Conservation (phyloP, 2,888 invertebrate genomes). For the Byasa hedistus region DNA sequence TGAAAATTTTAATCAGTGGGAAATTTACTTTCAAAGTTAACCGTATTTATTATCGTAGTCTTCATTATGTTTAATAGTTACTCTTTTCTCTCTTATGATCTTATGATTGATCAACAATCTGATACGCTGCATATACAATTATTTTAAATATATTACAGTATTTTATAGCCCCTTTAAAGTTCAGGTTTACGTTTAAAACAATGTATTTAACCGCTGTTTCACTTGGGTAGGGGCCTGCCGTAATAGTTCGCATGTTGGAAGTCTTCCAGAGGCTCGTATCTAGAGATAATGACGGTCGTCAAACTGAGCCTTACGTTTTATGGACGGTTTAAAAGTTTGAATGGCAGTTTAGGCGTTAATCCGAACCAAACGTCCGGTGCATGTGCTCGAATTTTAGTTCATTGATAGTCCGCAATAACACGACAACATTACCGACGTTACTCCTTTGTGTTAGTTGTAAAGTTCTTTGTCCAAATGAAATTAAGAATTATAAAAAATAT, state of each 20-base stretch:
- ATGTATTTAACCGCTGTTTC: conserved; percentile 2
- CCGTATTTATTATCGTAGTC: too few relatives aligned
- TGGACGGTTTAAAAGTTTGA: conserved; percentile 21
- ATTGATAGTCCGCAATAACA: neutral
- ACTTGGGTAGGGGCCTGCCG: neutral
- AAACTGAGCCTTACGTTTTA: conserved; percentile 19
- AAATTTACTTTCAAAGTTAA: too few relatives aligned
- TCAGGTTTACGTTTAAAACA: neutral
- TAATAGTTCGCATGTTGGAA: conserved; percentile 5
- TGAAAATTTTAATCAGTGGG: too few relatives aligned
- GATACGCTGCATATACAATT: too few relatives aligned
- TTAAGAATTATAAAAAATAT: too few relatives aligned
- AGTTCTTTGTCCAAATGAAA: neutral
- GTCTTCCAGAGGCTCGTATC: conserved; percentile 12
- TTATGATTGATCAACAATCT: too few relatives aligned
- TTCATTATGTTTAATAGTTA: too few relatives aligned
- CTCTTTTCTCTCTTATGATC: too few relatives aligned
- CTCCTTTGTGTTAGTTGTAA: neutral
- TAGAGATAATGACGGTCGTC: conserved; percentile 24
- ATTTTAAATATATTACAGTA: neutral
- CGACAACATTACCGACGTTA: neutral
- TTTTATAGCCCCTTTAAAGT: neutral
- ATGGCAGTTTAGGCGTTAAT: conserved; percentile 16
- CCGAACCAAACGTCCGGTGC: neutral
- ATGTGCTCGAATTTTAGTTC: neutral